Base-by-base conservation (phyloP, 1,140 invertebrate genomes). In the Drosophila guanche region DNA sequence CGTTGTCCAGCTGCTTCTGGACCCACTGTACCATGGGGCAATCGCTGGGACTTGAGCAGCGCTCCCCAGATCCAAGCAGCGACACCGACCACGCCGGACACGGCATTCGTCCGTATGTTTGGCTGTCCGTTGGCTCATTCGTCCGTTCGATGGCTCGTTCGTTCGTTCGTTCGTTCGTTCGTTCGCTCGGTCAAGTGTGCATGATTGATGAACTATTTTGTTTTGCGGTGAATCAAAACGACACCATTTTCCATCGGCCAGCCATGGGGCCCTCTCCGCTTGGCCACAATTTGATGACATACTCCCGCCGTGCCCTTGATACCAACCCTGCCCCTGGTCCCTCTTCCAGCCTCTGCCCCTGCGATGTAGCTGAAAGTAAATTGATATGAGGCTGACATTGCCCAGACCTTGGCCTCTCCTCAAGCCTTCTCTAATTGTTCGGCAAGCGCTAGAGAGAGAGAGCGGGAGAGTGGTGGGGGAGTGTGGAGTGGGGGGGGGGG, bases 141-240 rank as follows among this genome's bases (percentile, higher is more conserved):
- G 43, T 60, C 41, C 59, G 52, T 12, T 2, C 2, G 40, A 22
- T 41, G 45, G 14, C 14, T 10, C 51, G 40, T 29, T 27, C 48
- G 47, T 14, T 14, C 5, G 50, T 10, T 10, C 43, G 40, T n/a
- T 25, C 16, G 51, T 14, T 16, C 66, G 59, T 29, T 48, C 46
- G 33, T 4, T 46, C 47, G 58, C 25, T 66, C 84, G 84, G 71
- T 88, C 83, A 88, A 88, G 84, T 88, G 83, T 89, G 71, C 84
- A 88, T 89, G 83, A 88, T 88, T 88, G 83, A 88, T 88, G 83
- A 89, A 88, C 72, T 88, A 88, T 89, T 88, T 88, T 83, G 84
- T 79, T 88, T 79, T 89, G 83, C 83, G 83, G 83, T 79, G 75
- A 79, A 88, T 88, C 83, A 88, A 88, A 88, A 88, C 83, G 75